A percentile compares a stretch with the other conserved stretches of the same genome.
phyloP scores from a whole-genome alignment of 1,140 invertebrate genomes.

The Arctopsyche grandis region DNA sequence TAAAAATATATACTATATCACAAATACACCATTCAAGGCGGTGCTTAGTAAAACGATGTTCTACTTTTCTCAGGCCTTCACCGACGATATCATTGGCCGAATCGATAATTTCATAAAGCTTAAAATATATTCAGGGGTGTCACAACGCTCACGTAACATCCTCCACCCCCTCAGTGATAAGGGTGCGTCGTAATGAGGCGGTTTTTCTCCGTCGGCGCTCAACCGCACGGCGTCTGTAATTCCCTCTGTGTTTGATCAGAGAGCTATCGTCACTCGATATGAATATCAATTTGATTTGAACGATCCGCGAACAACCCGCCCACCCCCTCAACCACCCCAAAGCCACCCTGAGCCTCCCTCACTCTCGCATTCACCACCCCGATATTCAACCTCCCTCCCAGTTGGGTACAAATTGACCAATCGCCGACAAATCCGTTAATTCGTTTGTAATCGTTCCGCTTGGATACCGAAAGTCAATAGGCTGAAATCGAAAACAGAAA shows the following conservation, averaged over 20 bases:
- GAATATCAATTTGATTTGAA: slow-evolving; percentile 40
- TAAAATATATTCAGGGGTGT: no score
- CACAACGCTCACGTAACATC: neutral
- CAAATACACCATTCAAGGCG: no score
- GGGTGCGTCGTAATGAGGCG: slow-evolving; percentile 13
- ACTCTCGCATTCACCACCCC: neutral
- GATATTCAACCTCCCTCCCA: neutral
- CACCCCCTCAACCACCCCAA: neutral
- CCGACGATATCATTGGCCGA: neutral
- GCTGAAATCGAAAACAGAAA: neutral
- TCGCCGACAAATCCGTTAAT: slow-evolving; percentile 37
- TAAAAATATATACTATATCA: no score
- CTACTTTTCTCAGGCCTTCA: neutral
- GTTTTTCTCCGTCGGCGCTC: slow-evolving; percentile 9
- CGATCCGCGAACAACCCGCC: neutral
- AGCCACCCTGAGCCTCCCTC: neutral
- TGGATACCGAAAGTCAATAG: slow-evolving; percentile 31
- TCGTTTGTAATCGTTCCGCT: slow-evolving; percentile 43
- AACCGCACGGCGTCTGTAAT: slow-evolving; percentile 35
- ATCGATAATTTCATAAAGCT: neutral
- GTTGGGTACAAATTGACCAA: slow-evolving; percentile 28
- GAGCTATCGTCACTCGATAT: slow-evolving; percentile 37
- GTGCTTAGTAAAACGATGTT: no score
- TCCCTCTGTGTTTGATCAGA: slow-evolving; percentile 32
- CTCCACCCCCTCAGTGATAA: neutral